Evolutionary conservation across 1,140 invertebrate species (phyloP).

Genomic region (Triops longicaudatus): DNA sequence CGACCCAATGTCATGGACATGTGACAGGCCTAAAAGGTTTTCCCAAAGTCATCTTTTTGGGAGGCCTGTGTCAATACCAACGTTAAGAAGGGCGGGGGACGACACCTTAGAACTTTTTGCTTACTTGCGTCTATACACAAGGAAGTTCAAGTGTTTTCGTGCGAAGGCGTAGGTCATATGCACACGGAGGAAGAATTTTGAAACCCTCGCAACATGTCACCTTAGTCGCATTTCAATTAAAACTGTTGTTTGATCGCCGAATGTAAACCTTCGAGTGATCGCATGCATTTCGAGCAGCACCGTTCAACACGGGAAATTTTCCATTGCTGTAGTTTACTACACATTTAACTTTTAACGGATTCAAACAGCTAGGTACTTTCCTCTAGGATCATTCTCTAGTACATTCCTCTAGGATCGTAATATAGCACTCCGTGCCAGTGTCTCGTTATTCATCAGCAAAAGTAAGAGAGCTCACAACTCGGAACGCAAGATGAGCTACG

Average conservation of each 20-base stretch:
- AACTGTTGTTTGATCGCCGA: neutral
- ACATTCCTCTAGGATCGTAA: no score
- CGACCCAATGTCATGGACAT: neutral
- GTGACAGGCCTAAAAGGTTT: constrained; percentile 20
- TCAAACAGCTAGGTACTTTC: no score
- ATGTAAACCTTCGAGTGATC: neutral
- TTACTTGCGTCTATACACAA: neutral
- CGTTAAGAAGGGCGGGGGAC: constrained; percentile 1
- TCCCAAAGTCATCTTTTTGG: constrained; percentile 10
- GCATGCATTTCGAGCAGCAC: no score
- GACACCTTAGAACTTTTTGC: constrained; percentile 9
- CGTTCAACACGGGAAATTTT: no score
- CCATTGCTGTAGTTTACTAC: no score
- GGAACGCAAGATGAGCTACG: no score
- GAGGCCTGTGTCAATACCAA: constrained; percentile 14
- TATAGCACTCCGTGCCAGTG: no score
- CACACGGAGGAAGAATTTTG: neutral
- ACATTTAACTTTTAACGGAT: no score
- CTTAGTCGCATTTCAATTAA: neutral
- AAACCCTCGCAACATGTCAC: neutral
- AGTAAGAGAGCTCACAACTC: no score
- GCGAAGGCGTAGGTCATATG: neutral
- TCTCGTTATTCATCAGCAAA: no score
- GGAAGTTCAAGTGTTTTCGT: neutral
- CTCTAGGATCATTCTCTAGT: no score